Evolutionary conservation across 2,888 invertebrate species (phyloP).

Genomic region (Chamaedrilus cognettii): DNA sequence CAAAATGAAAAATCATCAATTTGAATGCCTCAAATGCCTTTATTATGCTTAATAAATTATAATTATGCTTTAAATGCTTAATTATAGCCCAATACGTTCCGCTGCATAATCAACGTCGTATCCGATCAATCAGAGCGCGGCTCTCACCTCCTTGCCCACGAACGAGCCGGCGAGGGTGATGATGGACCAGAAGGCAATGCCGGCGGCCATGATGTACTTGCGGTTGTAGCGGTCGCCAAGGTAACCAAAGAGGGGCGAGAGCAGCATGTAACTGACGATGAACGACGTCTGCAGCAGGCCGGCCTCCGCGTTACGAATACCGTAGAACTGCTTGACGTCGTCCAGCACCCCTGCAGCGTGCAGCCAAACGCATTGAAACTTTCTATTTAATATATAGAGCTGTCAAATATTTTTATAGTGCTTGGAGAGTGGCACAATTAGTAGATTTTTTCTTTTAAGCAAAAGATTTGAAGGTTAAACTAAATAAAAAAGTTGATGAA

Average conservation of each 20-base stretch:
- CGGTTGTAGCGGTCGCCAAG: constrained; percentile 95
- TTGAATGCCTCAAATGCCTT: no score
- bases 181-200: constrained; percentile 92
- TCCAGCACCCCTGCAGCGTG: constrained; percentile 36
- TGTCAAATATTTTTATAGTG: no score
- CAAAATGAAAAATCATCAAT: no score
- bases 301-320: constrained; percentile 64
- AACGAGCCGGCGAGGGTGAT: constrained; percentile 94
- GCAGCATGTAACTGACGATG: constrained; percentile 95
- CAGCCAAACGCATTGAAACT: constrained; percentile 39
- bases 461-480: no score
- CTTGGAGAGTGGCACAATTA: no score
- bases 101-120: no score
- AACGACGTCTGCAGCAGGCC: constrained; percentile 95
- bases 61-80: no score
- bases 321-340: constrained; percentile 34
- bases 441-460: no score
- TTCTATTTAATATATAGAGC: constrained; percentile 77
- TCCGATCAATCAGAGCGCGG: no score
- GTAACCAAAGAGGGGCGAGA: constrained; percentile 97
- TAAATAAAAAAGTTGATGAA: no score
- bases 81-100: no score
- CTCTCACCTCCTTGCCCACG: constrained; percentile 36
- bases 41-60: no score
- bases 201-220: constrained; percentile 85